Base-by-base conservation (phyloP, 2,888 invertebrate species). In the Leptarthrus brevirostris region DNA sequence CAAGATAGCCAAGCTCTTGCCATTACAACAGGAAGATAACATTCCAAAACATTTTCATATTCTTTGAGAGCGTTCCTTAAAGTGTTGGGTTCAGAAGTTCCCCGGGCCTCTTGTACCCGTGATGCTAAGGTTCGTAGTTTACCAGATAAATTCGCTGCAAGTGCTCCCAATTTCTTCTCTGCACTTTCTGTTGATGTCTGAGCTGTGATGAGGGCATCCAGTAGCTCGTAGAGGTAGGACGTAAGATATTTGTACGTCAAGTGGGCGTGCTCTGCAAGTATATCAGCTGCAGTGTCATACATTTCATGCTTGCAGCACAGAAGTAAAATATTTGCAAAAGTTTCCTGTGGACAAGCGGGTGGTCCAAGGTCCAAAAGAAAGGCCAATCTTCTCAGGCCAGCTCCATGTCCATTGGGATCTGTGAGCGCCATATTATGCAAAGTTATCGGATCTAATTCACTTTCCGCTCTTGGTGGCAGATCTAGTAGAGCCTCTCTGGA, bases 1-100 rank as follows among this genome's bases (percentile, higher is more conserved):
- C 99, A 99, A 82, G 96, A 97, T 78, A 99, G 96, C 88, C 97
- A 98, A 1, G 98, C 98, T 85, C 99, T 96, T 0, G 97, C 96
- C 98, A 99, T 98, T n/a, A 98, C 88, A 0, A 98, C 96, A 0
- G 99, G 98, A 76, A 99, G 92, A 81, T 97, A 98, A 79, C 96
- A 90, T 81, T 96, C 96, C 77, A 97, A 83, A 1, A 93, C 92
- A 80, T 94, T 94, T 81, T 98, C 84, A 81, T 96, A 97, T 81
- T 96, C 95, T 72, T 93, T 91, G 0, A 98, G 93, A 3, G 96
- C 94, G 85, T 92, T 93, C 81, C 96, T 93, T 0, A 96, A 92
- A 76, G 93, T 90, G 79, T 93, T 93, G 78, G 96, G 96, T 82
- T 98, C 96, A 75, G 93, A 92, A 80, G 93, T 93, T 76, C 92